phyloP scores from a whole-genome alignment of 2,797 vertebrate species.

The Parauchenoglanis punctatus region DNA sequence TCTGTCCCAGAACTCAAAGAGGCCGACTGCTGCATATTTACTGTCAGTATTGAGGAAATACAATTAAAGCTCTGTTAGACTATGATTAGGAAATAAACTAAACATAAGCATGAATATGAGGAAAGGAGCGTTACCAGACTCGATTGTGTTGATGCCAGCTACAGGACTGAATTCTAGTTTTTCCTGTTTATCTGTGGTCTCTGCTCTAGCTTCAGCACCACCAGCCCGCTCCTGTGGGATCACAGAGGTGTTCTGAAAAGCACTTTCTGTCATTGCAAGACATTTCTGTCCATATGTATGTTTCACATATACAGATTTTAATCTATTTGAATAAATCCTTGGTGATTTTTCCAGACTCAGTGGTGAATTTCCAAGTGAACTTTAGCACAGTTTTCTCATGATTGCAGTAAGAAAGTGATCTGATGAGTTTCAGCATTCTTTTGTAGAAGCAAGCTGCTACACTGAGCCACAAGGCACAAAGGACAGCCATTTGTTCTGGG shows the following conservation, averaged over 20 bases:
- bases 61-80: not conserved
- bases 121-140: conserved; percentile 13
- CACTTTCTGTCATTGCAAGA: not conserved
- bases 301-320: not conserved
- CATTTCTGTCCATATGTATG: not conserved
- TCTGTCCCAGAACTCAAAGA: not conserved
- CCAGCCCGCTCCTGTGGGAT: conserved; percentile 28
- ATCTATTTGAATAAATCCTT: not conserved
- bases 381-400: not conserved
- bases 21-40: conserved; percentile 22
- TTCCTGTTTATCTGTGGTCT: conserved; percentile 21
- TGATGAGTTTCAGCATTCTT: not conserved
- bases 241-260: not conserved
- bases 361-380: not conserved
- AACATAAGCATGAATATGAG: not conserved
- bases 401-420: not conserved
- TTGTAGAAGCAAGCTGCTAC: too few species aligned
- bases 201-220: not conserved
- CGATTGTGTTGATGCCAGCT: not conserved
- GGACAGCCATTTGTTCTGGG: not conserved
- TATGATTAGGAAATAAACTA: not conserved
- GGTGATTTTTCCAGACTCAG: not conserved
- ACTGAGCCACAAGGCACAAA: not conserved
- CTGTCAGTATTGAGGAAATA: conserved; percentile 44
- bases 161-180: not conserved